Evolutionary conservation across 2,797 vertebrate species (phyloP).

Genomic region (Peromyscus attwateri): DNA sequence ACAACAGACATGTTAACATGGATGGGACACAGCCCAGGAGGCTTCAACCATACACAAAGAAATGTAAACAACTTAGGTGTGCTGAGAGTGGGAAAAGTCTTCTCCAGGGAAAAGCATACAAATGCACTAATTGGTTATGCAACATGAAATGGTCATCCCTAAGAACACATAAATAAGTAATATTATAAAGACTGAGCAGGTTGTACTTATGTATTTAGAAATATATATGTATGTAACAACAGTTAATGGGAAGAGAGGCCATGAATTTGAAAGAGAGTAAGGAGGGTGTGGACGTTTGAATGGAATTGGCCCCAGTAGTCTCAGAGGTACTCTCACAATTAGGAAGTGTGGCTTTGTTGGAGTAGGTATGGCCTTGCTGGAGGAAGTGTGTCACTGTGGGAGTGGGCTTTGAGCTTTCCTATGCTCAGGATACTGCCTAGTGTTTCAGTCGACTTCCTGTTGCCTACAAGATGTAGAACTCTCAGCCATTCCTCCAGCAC

Average conservation of each 20-base stretch:
- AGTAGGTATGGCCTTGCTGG: neutral
- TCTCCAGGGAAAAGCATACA: too few species aligned
- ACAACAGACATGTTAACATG: neutral
- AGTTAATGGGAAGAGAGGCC: neutral
- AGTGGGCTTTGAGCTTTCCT: neutral
- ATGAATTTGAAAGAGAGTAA: neutral
- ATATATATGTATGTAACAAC: neutral
- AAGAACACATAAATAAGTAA: too few species aligned
- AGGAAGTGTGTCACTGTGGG: neutral
- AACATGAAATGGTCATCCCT: neutral
- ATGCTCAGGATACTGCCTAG: neutral
- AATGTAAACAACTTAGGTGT: neutral
- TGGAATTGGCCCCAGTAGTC: neutral
- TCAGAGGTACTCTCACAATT: neutral
- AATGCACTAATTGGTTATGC: neutral
- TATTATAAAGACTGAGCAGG: neutral
- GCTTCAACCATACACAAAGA: neutral
- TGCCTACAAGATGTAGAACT: neutral
- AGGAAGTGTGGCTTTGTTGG: neutral
- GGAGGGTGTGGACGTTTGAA: neutral
- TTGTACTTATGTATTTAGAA: neutral
- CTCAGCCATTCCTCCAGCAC: neutral
- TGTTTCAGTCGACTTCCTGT: neutral
- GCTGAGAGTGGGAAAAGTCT: neutral
- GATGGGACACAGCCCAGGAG: neutral